Percentiles rank a stretch among this genome's conserved stretches.
These are phyloP conservation scores for Lates calcarifer DNA, from an alignment of 2,113 vertebrate genomes.

Conservation along the genomic window DNA sequence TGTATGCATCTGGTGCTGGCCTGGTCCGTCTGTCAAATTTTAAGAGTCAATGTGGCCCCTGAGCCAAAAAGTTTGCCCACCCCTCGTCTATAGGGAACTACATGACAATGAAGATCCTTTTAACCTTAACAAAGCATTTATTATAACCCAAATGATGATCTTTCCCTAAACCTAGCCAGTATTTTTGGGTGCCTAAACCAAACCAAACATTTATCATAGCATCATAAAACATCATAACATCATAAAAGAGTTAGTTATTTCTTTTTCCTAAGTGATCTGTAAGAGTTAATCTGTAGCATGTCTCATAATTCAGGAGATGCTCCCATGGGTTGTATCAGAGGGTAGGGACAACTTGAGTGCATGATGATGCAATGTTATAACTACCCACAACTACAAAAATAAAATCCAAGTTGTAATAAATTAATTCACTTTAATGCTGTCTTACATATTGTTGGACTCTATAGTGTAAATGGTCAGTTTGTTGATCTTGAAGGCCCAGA, in stretches of 20 bases:
- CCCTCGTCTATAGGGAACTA: too few species aligned
- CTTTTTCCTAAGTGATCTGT: too few species aligned
- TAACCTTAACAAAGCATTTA: neutral
- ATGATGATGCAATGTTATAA: too few species aligned
- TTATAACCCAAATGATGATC: neutral
- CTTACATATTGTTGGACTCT: neutral
- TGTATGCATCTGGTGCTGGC: too few species aligned
- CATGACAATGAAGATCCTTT: neutral
- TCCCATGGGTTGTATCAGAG: neutral
- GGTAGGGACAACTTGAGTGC: neutral
- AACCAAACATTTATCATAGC: neutral
- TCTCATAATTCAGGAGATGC: neutral
- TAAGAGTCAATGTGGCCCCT: too few species aligned
- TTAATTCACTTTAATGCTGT: neutral
- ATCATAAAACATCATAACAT: neutral
- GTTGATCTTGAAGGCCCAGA: neutral
- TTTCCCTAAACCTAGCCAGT: neutral
- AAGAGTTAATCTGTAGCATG: too few species aligned
- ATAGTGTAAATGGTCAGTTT: neutral
- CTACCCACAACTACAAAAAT: neutral
- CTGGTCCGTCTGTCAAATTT: too few species aligned
- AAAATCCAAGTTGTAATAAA: neutral
- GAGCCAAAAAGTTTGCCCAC: too few species aligned
- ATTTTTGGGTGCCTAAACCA: neutral
- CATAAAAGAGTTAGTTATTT: neutral